Conservation (phyloP, 2,797 vertebrate genomes). For the Megaceryle alcyon region DNA sequence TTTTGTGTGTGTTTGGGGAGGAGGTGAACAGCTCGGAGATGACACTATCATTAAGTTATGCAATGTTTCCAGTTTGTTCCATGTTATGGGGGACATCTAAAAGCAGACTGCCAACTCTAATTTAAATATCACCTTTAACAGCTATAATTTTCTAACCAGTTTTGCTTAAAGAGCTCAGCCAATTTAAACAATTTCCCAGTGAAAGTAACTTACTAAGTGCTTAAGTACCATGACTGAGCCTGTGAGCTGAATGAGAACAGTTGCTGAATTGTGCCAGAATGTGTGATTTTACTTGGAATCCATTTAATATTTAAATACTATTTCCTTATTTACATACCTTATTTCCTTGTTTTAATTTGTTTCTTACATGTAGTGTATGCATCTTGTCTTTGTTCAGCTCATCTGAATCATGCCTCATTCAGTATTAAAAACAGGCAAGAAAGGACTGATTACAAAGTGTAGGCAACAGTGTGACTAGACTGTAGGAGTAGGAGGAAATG, state of each 20-base stretch:
- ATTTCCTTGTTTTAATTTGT: not conserved
- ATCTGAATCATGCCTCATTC: not conserved
- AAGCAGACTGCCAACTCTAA: not conserved
- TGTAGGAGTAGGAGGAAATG: slow-evolving; percentile 7
- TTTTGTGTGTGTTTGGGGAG: not conserved
- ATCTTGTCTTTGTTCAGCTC: not conserved
- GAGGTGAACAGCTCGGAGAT: not conserved
- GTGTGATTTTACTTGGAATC: not conserved
- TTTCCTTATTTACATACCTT: not conserved
- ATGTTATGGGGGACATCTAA: not conserved
- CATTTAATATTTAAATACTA: not conserved
- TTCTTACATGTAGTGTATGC: not conserved
- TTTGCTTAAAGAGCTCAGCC: not conserved
- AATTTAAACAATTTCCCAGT: not conserved
- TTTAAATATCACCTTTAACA: not conserved
- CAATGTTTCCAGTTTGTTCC: not conserved
- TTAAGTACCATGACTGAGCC: not conserved
- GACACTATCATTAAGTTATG: not conserved
- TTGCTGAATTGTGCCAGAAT: not conserved
- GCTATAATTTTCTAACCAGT: not conserved
- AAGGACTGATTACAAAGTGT: not conserved
- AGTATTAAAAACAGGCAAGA: not conserved
- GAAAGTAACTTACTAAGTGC: not conserved
- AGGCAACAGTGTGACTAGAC: slow-evolving; percentile 2
- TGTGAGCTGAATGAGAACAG: not conserved